Evolutionary conservation across 2,113 vertebrate species (phyloP).

Genomic region (Pygoscelis antarcticus): DNA sequence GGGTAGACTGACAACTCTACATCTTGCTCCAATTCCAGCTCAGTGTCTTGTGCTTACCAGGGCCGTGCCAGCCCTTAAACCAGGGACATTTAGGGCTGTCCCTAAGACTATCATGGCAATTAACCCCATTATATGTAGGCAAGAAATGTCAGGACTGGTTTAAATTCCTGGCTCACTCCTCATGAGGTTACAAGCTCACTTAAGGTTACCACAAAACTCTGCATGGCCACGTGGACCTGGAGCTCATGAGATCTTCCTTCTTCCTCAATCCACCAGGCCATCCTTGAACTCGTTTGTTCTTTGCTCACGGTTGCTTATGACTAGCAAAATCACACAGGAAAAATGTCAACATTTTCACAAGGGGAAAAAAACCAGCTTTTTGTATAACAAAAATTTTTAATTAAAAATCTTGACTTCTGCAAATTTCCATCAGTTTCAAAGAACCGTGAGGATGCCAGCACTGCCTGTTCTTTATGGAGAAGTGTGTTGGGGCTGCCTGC

Average conservation of each 20-base stretch:
- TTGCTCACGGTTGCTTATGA: not conserved
- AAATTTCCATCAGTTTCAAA: not conserved
- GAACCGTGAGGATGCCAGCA: not conserved
- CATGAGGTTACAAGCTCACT: not conserved
- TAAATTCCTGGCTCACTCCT: not conserved
- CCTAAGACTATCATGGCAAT: not conserved
- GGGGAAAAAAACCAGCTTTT: not conserved
- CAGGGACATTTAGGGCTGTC: not conserved
- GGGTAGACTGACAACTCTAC: not conserved
- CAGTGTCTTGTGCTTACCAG: not conserved
- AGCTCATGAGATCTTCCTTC: not conserved
- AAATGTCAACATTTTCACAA: rapidly evolving
- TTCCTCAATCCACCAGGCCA: not conserved
- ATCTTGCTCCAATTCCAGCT: not conserved
- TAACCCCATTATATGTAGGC: not conserved
- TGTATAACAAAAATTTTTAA: not conserved
- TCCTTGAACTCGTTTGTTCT: not conserved
- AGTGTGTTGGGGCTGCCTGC: not conserved
- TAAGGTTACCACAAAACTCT: not conserved
- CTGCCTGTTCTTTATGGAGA: not conserved
- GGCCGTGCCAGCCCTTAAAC: not conserved
- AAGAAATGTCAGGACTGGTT: not conserved
- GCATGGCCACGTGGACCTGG: not conserved
- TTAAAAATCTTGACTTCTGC: not conserved
- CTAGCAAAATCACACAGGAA: not conserved